Conservation (phyloP, 2,888 invertebrate genomes). For the Salpingus planirostris region DNA sequence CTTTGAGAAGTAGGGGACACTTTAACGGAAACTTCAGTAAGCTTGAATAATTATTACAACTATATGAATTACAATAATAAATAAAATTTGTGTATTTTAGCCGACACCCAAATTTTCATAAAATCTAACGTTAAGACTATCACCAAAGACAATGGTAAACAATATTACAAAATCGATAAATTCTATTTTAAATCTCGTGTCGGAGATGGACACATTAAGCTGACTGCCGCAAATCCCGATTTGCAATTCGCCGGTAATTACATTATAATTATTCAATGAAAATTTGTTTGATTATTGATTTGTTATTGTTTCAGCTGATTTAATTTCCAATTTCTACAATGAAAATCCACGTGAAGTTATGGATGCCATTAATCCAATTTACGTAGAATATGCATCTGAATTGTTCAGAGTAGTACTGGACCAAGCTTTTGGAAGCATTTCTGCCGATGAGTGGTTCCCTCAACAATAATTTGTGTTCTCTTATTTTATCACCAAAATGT, state of each 20-base stretch:
- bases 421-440: conserved; percentile 50
- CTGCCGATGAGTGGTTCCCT: conserved; percentile 50
- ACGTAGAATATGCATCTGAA: conserved; percentile 56
- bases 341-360: conserved; percentile 56
- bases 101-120: conserved; percentile 49
- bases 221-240: conserved; percentile 47
- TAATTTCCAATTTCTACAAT: conserved; percentile 63
- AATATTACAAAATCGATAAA: conserved; percentile 54
- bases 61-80: neutral
- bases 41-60: conserved; percentile 1
- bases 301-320: conserved; percentile 46
- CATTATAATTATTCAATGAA: neutral
- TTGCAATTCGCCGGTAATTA: conserved; percentile 50
- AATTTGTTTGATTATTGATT: conserved; percentile 6
- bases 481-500: neutral
- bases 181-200: conserved; percentile 52
- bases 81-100: conserved; percentile 17
- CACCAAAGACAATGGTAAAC: conserved; percentile 47
- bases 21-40: conserved; percentile 50
- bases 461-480: conserved; percentile 35
- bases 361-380: conserved; percentile 60
- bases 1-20: conserved; percentile 44
- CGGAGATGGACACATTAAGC: conserved; percentile 51
- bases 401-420: conserved; percentile 52
- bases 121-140: conserved; percentile 51